Evolutionary conservation across 2,888 invertebrate species (phyloP).

Genomic region (Diarsia brunnea): DNA sequence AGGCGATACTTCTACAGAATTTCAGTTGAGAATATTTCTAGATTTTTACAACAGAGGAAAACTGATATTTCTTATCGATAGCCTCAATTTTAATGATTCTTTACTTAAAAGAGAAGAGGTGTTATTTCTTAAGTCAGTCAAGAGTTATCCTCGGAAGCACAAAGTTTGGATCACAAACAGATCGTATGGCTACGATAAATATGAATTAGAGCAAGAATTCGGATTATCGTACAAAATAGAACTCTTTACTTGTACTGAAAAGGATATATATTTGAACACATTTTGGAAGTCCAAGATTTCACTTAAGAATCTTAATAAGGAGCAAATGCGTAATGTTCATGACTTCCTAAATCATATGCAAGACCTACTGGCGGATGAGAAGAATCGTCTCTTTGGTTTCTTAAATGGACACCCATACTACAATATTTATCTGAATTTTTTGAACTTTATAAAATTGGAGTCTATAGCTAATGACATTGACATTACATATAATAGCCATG

Average conservation of each 20-base stretch:
- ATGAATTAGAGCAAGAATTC: constrained; percentile 28
- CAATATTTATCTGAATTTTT: constrained; percentile 3
- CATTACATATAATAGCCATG: constrained; percentile 11
- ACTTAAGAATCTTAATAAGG: constrained; percentile 13
- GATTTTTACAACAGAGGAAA: constrained; percentile 23
- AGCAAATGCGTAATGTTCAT: constrained; percentile 2
- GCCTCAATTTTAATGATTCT: constrained; percentile 28
- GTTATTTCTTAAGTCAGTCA: constrained; percentile 29
- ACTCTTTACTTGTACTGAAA: constrained; percentile 39
- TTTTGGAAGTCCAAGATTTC: constrained; percentile 48
- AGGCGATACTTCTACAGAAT: neutral
- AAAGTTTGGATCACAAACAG: constrained; percentile 62
- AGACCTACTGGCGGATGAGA: neutral
- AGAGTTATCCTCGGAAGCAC: constrained; percentile 5
- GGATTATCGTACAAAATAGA: constrained; percentile 44
- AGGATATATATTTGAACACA: constrained; percentile 28
- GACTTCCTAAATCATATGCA: constrained; percentile 13
- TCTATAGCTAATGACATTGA: neutral
- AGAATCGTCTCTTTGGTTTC: neutral
- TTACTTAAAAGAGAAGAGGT: neutral
- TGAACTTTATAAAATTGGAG: constrained; percentile 22
- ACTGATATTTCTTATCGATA: constrained; percentile 30
- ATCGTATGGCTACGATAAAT: constrained; percentile 42
- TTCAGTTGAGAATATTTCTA: constrained; percentile 51
- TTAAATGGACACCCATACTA: constrained; percentile 3